Evolutionary conservation across 2,113 vertebrate species (phyloP), one percentile per base, ranked within the genome.

Genomic region (Dasyprocta punctata): DNA sequence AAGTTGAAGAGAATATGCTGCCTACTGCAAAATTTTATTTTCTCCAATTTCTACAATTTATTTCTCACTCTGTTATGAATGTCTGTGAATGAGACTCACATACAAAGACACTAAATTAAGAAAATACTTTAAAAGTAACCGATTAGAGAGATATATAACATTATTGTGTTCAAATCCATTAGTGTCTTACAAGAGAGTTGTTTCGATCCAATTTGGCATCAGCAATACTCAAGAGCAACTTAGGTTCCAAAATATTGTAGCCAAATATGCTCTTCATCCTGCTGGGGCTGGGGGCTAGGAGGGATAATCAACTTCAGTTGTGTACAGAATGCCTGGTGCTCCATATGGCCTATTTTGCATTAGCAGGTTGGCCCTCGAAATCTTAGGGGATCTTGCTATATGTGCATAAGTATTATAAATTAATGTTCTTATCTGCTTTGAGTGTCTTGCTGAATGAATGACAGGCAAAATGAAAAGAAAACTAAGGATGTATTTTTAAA

Each of bases 301-400:
- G 71, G 84, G 73, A 92, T 90, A 84, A 96, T 95, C 1, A 3
- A 86, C 83, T 95, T 87, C n/a, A 65, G 41, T 69, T 82, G 92
- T 87, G 67, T 83, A 58, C 85, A 63, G 86, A 92, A 87, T 16
- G 78, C 90, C 88, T 71, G 91, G 88, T 5, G 8, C 61, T 89
- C 97, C 96, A 97, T 97, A 96, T 97, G 97, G 96, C 94, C 67
- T 75, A 5, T 86, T 97, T 97, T 97, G 82, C 80, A 87, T 73
- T 97, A 92, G 94, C 86, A 98, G 96, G 49, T 85, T 20, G 63
- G 73, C 92, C 58, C 92, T 97, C 54, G 92, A 61, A 90, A n/a
- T 92, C 90, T 92, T 88, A 17, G 4, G 75, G 73, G 61, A 97
- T 86, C 87, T 86, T 82, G 5, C 61, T 91, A 87, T 52, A 89